Evolutionary conservation across 2,888 invertebrate species (phyloP).

Genomic region (Lasioglossum pauxillum): DNA sequence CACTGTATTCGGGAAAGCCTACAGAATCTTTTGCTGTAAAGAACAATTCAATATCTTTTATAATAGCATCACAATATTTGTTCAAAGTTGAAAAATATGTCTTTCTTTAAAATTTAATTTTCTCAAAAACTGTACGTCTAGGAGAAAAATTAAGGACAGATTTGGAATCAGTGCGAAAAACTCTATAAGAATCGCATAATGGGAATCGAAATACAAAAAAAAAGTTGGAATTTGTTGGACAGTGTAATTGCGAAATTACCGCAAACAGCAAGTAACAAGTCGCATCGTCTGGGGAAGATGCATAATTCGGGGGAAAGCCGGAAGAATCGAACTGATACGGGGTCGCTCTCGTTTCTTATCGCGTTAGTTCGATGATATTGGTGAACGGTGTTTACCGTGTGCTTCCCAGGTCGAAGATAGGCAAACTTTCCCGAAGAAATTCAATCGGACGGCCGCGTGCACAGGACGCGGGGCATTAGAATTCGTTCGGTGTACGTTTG

Average conservation of each 20-base stretch:
- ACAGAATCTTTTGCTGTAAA: too few species aligned
- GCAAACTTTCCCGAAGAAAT: conserved; percentile 67
- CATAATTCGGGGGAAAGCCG: neutral
- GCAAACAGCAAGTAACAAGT: neutral
- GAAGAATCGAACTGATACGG: conserved; percentile 12
- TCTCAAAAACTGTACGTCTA: too few species aligned
- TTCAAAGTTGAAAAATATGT: too few species aligned
- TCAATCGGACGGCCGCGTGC: conserved; percentile 63
- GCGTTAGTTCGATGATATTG: conserved; percentile 32
- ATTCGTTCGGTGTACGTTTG: conserved; percentile 61
- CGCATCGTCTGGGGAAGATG: neutral
- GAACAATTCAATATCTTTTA: too few species aligned
- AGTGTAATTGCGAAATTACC: neutral
- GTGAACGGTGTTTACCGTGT: conserved; percentile 37
- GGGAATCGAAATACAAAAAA: too few species aligned
- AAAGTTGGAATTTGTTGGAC: too few species aligned
- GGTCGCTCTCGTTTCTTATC: neutral
- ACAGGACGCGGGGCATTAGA: conserved; percentile 63
- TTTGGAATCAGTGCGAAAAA: too few species aligned
- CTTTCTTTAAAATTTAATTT: too few species aligned
- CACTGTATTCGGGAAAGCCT: too few species aligned
- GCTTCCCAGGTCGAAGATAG: conserved; percentile 46
- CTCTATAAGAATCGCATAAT: too few species aligned
- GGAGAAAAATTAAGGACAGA: too few species aligned
- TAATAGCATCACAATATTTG: too few species aligned